Conservation (phyloP, 1,140 invertebrate species). For the Nymphalis io region DNA sequence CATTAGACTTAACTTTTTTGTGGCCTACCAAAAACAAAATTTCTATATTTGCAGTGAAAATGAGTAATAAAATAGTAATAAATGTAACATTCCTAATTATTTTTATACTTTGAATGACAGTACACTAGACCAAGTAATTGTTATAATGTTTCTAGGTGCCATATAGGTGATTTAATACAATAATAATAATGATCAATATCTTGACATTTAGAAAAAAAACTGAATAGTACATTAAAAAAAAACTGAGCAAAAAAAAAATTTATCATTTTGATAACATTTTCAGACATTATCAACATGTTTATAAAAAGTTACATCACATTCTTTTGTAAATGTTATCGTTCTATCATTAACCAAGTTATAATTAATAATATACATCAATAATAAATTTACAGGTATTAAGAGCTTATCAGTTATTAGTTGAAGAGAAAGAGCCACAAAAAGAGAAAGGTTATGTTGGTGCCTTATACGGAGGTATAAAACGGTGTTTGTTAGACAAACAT, state of each 20-base stretch:
- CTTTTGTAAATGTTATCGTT: neutral
- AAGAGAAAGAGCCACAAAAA: constrained; percentile 89
- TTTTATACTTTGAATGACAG: no score
- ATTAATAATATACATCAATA: neutral
- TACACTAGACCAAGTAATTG: no score
- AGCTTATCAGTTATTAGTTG: constrained; percentile 92
- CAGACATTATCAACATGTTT: constrained; percentile 11
- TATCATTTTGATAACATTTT: constrained; percentile 37
- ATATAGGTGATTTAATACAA: no score
- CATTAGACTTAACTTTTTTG: no score
- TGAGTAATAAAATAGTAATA: no score
- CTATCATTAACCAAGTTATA: no score
- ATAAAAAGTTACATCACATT: neutral
- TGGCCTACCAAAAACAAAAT: no score
- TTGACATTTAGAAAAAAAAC: no score
- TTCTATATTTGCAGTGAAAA: no score
- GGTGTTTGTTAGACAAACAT: constrained; percentile 92
- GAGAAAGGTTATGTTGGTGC: constrained; percentile 94
- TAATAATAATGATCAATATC: no score
- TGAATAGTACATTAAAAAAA: neutral
- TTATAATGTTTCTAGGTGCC: no score
- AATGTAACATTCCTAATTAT: no score
- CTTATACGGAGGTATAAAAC: constrained; percentile 92
- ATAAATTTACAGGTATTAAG: constrained; percentile 81
- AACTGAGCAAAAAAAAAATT: constrained; percentile 7